These are phyloP conservation scores for Pygoscelis antarcticus DNA, from an alignment of 2,113 vertebrate genomes.

Conservation along the genomic window DNA sequence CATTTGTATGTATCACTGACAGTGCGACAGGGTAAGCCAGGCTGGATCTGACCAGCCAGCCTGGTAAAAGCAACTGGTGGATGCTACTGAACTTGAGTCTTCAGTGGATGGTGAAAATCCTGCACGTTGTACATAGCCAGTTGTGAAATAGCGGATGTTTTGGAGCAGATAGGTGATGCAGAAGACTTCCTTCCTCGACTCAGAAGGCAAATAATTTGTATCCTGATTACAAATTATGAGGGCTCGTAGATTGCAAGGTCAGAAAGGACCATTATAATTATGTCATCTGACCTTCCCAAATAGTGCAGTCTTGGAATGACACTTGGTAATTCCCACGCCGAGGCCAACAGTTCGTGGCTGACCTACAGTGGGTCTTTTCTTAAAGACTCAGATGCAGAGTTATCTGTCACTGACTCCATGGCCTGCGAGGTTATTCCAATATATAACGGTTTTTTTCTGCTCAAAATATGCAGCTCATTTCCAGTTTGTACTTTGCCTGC, in stretches of 20 bases:
- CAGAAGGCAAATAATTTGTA: constrained; percentile 55
- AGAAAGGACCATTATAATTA: neutral
- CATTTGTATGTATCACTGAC: neutral
- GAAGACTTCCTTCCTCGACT: constrained; percentile 65
- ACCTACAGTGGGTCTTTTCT: neutral
- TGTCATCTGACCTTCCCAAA: neutral
- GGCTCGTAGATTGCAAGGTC: constrained; percentile 38
- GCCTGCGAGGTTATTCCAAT: neutral
- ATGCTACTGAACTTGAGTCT: neutral
- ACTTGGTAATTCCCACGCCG: accelerated
- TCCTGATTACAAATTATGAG: constrained; percentile 66
- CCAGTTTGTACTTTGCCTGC: neutral
- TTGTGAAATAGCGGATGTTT: constrained; percentile 49
- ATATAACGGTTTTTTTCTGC: neutral
- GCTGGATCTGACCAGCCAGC: neutral
- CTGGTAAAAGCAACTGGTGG: neutral
- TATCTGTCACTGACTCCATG: neutral
- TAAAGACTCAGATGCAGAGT: neutral
- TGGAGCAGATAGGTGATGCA: constrained; percentile 55
- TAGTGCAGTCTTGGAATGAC: neutral
- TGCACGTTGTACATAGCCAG: neutral
- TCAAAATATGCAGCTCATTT: neutral
- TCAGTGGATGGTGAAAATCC: neutral
- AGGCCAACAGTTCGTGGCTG: accelerated
- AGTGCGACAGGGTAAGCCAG: accelerated